These are phyloP conservation scores for Hypsopygia costalis DNA, from an alignment of 2,888 invertebrate species.

Conservation along the genomic window DNA sequence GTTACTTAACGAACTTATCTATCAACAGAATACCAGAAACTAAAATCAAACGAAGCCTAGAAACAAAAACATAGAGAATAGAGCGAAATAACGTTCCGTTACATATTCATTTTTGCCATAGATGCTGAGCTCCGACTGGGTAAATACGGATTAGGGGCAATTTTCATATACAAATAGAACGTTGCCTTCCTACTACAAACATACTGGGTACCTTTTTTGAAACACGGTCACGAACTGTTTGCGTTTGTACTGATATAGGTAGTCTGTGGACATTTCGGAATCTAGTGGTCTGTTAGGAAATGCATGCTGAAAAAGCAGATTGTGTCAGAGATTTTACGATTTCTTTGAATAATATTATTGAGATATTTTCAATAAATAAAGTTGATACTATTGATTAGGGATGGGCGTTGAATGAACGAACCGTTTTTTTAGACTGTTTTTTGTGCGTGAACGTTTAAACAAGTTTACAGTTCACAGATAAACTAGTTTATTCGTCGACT, in stretches of 20 bases:
- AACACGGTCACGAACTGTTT: slow-evolving; percentile 12
- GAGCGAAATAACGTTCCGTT: slow-evolving; percentile 17
- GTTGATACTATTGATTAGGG: no score
- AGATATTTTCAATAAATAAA: no score
- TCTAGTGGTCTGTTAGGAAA: not conserved
- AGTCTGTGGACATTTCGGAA: not conserved
- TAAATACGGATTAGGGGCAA: slow-evolving; percentile 59
- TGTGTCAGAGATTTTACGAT: no score
- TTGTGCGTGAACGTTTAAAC: no score
- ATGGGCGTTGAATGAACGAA: no score
- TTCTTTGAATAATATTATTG: no score
- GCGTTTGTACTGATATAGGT: slow-evolving; percentile 17
- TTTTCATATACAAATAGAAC: slow-evolving; percentile 61
- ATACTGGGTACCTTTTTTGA: slow-evolving; percentile 24
- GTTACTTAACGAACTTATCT: no score
- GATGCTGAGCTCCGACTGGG: slow-evolving; percentile 38
- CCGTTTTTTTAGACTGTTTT: no score
- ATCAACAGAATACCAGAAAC: no score
- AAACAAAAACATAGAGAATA: not conserved
- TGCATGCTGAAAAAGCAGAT: no score
- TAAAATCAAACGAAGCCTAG: not conserved
- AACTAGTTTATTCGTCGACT: no score
- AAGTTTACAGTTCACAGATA: no score
- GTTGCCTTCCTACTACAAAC: slow-evolving; percentile 29
- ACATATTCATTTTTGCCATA: slow-evolving; percentile 46